Evolutionary conservation across 2,888 invertebrate species (phyloP), one percentile per base, ranked within the genome.

Genomic region (Scrobipalpa atriplicella): DNA sequence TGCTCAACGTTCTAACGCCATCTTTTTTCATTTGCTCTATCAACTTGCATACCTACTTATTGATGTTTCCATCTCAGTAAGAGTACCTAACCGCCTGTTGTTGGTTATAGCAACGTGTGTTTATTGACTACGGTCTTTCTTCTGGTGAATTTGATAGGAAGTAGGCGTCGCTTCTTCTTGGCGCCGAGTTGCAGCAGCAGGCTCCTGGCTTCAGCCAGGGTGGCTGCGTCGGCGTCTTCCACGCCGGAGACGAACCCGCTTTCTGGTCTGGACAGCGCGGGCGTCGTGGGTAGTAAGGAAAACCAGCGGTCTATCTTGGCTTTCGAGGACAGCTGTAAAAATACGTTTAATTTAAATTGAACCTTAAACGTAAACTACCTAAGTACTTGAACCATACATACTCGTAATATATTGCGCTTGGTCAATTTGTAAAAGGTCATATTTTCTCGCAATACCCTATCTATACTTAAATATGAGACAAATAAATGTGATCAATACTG

Each of bases 241-340:
- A 95, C 94, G 36, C 95, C 95, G 21, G 95, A 95, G 43, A 96
- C 94, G 85, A 96, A 96, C 11, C 96, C 96, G 80, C 96, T 96
- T 84, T 96, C 96, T 0, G 96, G 96, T 10, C 96, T 93, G 10
- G 96, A 96, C 67, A 95, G 89, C 16, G 95, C 94, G 18, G 93
- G 86, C 11, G 94, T 92, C 51, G 80, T 79, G 29, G 94, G 94
- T 73, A 96, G 90, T 72, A 96, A 94, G 70, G 96, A 95, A 83
- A 97, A 96, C 96, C 96, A 97, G 63, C 96, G 94, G 78, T 96
- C 96, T 78, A 96, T 96, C 91, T 96, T 96, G 69, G 96, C 96
- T 71, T 95, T 94, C 66, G 96, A 95, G 74, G 95, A 95, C 80
- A 96, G 92, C 96, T 96, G 91, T 70, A 69, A 69, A 18, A 54